phyloP scores from a whole-genome alignment of 2,113 vertebrate species.

The Chlorodrepanis virens region DNA sequence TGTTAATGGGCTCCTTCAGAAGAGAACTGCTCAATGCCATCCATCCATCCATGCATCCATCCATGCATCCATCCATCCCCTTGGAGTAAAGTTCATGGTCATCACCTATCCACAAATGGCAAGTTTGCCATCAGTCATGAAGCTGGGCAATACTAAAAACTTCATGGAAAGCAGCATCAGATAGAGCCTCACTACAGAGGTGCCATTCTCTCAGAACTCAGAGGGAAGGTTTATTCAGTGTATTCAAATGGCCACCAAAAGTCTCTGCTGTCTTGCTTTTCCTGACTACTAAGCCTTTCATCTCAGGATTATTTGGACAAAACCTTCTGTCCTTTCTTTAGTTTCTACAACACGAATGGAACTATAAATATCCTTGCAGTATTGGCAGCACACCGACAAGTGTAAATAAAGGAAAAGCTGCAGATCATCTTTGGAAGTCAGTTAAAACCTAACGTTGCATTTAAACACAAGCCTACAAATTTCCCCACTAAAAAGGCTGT shows the following conservation, averaged over 20 bases:
- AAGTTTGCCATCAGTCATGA: background rate
- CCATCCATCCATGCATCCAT: background rate
- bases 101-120: background rate
- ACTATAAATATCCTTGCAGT: background rate
- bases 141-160: background rate
- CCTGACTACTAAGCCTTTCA: background rate
- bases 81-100: background rate
- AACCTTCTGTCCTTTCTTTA: background rate
- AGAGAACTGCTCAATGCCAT: background rate
- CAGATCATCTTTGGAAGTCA: background rate
- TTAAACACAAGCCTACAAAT: background rate
- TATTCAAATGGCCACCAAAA: background rate
- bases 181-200: background rate
- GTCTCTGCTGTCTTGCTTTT: background rate
- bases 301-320: background rate
- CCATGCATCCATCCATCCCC: background rate
- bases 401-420: background rate
- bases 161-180: background rate
- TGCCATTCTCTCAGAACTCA: background rate
- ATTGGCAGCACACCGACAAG: background rate
- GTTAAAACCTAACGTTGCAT: background rate
- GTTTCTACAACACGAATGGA: background rate
- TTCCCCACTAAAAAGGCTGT: background rate
- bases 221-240: background rate
- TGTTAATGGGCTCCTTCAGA: background rate